phyloP scores from a whole-genome alignment of 2,888 invertebrate species.

The Eremobia ochroleuca region DNA sequence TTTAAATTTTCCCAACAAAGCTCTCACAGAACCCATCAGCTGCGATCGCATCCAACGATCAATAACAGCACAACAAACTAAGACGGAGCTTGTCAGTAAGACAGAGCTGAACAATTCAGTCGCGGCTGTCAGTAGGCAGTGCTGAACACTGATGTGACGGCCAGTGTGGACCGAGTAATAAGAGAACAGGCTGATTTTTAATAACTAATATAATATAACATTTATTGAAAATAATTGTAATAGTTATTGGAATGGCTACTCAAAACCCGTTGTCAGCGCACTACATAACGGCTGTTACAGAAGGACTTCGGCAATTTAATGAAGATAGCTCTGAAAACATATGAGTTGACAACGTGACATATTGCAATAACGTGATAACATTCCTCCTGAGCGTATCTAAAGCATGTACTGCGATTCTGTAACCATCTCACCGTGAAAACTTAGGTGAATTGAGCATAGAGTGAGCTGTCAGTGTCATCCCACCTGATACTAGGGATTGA shows the following conservation, averaged over 20 bases:
- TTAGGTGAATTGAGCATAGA: too few species aligned
- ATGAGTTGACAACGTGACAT: neutral
- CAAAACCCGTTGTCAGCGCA: neutral
- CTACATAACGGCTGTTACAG: neutral
- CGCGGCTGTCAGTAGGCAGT: slow-evolving; percentile 85
- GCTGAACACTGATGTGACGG: slow-evolving; percentile 81
- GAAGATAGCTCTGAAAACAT: neutral
- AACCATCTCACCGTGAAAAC: too few species aligned
- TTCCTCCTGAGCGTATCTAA: neutral
- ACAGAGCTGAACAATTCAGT: slow-evolving; percentile 84
- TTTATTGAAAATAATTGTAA: neutral
- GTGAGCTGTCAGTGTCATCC: too few species aligned
- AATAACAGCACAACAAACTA: slow-evolving; percentile 74
- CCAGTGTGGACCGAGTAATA: slow-evolving; percentile 63
- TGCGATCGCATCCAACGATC: slow-evolving; percentile 70
- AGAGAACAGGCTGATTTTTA: slow-evolving; percentile 29
- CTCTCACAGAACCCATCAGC: slow-evolving; percentile 9
- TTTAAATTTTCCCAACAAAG: slow-evolving; percentile 22
- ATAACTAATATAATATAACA: neutral
- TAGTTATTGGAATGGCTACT: neutral
- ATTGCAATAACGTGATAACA: neutral
- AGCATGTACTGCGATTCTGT: too few species aligned
- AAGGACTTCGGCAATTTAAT: neutral
- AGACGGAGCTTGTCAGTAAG: slow-evolving; percentile 74
- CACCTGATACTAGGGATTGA: too few species aligned